Percentiles rank a stretch among this genome's conserved stretches.
phyloP scores from a whole-genome alignment of 2,797 vertebrate genomes.

The Eulemur rubriventer region DNA sequence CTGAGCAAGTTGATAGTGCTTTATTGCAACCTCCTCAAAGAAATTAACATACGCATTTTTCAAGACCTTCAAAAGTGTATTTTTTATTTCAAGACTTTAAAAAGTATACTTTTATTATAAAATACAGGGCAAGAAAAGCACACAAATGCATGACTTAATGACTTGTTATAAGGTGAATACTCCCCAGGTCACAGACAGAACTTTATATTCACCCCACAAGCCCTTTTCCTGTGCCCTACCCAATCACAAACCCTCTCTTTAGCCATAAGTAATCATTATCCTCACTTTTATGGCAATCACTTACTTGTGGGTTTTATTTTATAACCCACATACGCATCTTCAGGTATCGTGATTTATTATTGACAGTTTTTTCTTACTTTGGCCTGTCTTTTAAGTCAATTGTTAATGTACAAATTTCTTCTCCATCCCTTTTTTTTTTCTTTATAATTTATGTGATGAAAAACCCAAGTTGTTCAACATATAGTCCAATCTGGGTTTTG shows the following conservation, averaged over 20 bases:
- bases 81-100: background rate
- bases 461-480: background rate
- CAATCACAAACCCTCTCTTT: background rate
- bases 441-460: background rate
- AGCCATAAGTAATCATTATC: background rate
- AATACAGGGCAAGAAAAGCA: background rate
- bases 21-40: background rate
- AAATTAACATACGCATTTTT: background rate
- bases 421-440: background rate
- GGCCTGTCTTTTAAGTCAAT: background rate
- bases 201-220: background rate
- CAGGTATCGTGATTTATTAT: background rate
- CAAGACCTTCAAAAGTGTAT: background rate
- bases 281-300: background rate
- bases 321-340: background rate
- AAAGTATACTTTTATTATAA: background rate
- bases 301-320: background rate
- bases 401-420: background rate
- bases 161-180: background rate
- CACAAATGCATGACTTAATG: background rate
- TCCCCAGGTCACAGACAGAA: background rate
- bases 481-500: background rate
- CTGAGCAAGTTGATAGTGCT: background rate
- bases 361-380: background rate
- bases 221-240: accelerated